Evolutionary conservation across 2,888 invertebrate genomes (phyloP), one percentile per base, ranked within the genome.

Genomic region (Bombylius major): DNA sequence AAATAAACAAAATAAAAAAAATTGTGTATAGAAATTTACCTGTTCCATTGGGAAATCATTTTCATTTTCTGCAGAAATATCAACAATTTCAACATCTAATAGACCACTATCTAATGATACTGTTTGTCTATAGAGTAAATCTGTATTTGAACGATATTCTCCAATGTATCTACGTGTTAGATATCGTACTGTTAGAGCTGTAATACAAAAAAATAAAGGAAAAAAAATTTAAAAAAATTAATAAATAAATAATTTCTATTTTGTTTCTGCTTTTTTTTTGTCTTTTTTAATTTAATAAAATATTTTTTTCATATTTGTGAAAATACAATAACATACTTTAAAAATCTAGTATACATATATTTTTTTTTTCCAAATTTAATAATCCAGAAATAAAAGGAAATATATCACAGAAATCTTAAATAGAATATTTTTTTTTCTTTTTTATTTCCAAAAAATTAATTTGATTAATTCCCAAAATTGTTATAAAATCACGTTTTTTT

Each of bases 61-160:
- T 60, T 80, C 78, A 69, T 82, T 83, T 63, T 82, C 81, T 61
- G 84, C 84, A 62, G 86, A 86, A 54, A 87, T 85, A 72, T 88
- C 88, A 59, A 87, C 84, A 60, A 88, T 86, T 75, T 88, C 87
- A 59, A 88, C 80, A 69, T 87, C 86, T 60, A 87, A 76, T 33
- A 83, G 79, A 50, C 82, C 79, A 64, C 84, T 84, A 70, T 86
- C 86, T 56, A 67, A 60, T 39, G 82, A 82, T 59, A 88, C 79
- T 23, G 83, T 84, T 71, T 87, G 87, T 67, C 81, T 79, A 73
- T 88, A 88, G 51, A 87, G 77, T 58, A 87, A 78, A 79, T 88
- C 88, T 84, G 86, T 86, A 67, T 86, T 86, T 65, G 87, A 87
- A 67, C 86, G 82, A 72, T 88, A 87, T 79, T 88, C 87, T 59